Evolutionary conservation across 1,140 invertebrate species (phyloP).

Genomic region (Leptopilina clavipes): DNA sequence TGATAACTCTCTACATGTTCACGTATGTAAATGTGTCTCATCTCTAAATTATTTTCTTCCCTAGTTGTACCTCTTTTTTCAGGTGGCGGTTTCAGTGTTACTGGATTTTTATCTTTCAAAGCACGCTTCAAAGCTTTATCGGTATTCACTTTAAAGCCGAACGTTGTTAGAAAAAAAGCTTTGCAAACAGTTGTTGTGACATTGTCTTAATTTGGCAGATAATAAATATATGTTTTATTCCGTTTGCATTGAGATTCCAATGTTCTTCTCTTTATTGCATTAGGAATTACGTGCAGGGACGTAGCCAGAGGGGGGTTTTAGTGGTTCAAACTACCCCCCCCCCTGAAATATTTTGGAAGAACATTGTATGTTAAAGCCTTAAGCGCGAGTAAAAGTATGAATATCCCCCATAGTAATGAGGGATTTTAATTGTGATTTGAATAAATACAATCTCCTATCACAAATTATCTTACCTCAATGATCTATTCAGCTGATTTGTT

Average conservation of each 20-base stretch:
- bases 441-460: too few species aligned
- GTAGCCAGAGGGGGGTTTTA: too few species aligned
- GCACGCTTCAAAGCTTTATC: conserved; percentile 38
- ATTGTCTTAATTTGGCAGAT: conserved; percentile 11
- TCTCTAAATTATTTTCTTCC: conserved; percentile 40
- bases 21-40: conserved; percentile 43
- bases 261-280: conserved; percentile 19
- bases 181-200: conserved; percentile 43
- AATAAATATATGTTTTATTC: conserved; percentile 12
- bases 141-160: conserved; percentile 45
- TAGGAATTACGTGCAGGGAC: background rate
- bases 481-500: too few species aligned
- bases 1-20: conserved; percentile 56
- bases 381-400: too few species aligned
- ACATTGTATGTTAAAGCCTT: too few species aligned
- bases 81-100: background rate
- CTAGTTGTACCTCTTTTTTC: conserved; percentile 36
- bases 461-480: too few species aligned
- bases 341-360: background rate
- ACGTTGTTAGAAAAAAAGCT: conserved; percentile 48
- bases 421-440: too few species aligned
- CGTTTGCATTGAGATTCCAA: background rate
- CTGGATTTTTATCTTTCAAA: conserved; percentile 35
- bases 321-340: conserved; percentile 11
- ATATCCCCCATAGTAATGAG: too few species aligned